These are phyloP conservation scores for Phaethornis superciliosus DNA, from an alignment of 2,113 vertebrate species.

Conservation along the genomic window DNA sequence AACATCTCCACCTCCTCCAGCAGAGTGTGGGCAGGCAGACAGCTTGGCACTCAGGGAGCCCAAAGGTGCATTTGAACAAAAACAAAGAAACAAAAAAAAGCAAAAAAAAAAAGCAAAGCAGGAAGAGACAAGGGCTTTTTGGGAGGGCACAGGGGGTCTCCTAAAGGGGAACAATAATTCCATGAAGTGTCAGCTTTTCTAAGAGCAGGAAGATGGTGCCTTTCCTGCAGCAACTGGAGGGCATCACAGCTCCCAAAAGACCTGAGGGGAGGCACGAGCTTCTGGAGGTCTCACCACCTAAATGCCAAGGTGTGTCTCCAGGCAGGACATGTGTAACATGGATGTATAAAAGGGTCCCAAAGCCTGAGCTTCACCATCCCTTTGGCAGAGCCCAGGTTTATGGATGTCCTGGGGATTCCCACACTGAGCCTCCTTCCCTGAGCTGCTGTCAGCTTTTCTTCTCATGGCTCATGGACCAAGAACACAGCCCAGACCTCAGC, in stretches of 20 bases:
- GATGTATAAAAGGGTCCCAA: neutral
- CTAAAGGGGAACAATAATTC: accelerated
- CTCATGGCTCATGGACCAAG: neutral
- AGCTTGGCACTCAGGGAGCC: neutral
- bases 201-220: neutral
- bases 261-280: neutral
- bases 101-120: neutral
- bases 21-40: accelerated
- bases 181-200: neutral
- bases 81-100: neutral
- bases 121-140: accelerated
- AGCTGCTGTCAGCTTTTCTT: neutral
- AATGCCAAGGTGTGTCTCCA: neutral
- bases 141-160: neutral
- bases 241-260: neutral
- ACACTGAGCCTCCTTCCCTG: neutral
- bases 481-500: neutral
- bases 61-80: neutral
- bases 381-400: neutral
- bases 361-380: neutral
- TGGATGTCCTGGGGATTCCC: neutral
- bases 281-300: neutral
- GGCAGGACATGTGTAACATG: accelerated
- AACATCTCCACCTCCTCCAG: neutral
- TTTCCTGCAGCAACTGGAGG: neutral